These are phyloP conservation scores for Lottia gigantea DNA, from an alignment of 2,888 invertebrate genomes.

Conservation along the genomic window DNA sequence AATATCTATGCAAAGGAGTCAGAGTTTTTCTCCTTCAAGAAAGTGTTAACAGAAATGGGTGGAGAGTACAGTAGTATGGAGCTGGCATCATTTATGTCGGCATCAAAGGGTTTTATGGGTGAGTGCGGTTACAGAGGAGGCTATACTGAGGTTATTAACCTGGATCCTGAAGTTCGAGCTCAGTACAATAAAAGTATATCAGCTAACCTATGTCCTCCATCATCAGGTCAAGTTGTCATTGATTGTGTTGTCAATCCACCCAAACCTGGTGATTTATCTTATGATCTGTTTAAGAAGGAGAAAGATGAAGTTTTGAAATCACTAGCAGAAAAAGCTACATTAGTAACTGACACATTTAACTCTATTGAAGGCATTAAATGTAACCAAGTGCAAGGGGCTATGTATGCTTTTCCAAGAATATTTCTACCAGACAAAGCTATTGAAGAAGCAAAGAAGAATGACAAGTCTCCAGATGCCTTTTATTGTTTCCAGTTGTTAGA, in stretches of 20 bases:
- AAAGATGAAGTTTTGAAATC: slow-evolving; percentile 79
- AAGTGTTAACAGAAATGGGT: slow-evolving; percentile 90
- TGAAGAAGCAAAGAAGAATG: slow-evolving; percentile 78
- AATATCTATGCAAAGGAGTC: slow-evolving; percentile 93
- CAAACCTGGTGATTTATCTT: slow-evolving; percentile 82
- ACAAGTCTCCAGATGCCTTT: slow-evolving; percentile 83
- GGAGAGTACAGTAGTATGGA: slow-evolving; percentile 85
- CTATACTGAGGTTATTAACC: slow-evolving; percentile 89
- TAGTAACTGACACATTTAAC: slow-evolving; percentile 90
- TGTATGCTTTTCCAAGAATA: slow-evolving; percentile 97
- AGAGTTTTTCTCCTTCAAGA: slow-evolving; percentile 94
- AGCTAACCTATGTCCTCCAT: slow-evolving; percentile 93
- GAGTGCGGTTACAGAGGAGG: slow-evolving; percentile 94
- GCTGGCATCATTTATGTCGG: slow-evolving; percentile 95
- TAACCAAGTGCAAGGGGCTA: slow-evolving; percentile 89
- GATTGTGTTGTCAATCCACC: slow-evolving; percentile 93
- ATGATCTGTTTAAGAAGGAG: slow-evolving; percentile 71
- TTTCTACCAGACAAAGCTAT: slow-evolving; percentile 85
- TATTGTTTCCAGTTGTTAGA: slow-evolving; percentile 94
- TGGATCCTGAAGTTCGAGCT: slow-evolving; percentile 82
- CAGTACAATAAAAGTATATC: slow-evolving; percentile 76
- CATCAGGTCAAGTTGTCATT: slow-evolving; percentile 86
- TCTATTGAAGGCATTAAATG: slow-evolving; percentile 89
- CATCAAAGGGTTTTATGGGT: slow-evolving; percentile 85
- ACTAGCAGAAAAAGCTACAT: slow-evolving; percentile 81